Evolutionary conservation across 2,888 invertebrate genomes (phyloP).

Genomic region (Coenonympha arcania): DNA sequence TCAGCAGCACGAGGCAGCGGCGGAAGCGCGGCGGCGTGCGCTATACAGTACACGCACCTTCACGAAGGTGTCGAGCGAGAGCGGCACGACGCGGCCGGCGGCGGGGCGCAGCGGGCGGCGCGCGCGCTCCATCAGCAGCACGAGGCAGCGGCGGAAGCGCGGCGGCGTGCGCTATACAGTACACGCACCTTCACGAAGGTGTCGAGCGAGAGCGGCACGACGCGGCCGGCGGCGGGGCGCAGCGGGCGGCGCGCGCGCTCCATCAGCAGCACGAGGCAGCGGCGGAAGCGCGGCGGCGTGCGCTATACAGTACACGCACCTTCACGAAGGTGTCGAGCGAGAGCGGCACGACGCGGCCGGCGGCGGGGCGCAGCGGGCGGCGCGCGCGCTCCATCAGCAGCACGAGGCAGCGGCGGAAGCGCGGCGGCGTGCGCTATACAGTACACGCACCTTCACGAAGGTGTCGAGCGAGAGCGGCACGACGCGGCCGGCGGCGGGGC

Average conservation of each 20-base stretch:
- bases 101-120: conserved; percentile 33
- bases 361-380: conserved; percentile 39
- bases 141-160: conserved; percentile 45
- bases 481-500: conserved; percentile 57
- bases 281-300: conserved; percentile 35
- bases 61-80: conserved; percentile 70
- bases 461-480: conserved; percentile 69
- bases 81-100: conserved; percentile 63
- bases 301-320: too few relatives aligned
- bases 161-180: conserved; percentile 36
- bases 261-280: conserved; percentile 57
- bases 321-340: conserved; percentile 70
- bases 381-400: conserved; percentile 43
- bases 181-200: too few relatives aligned
- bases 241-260: conserved; percentile 1
- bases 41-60: too few relatives aligned
- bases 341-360: conserved; percentile 64
- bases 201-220: conserved; percentile 67
- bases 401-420: conserved; percentile 48
- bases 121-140: conserved; percentile 46
- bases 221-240: conserved; percentile 55
- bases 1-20: conserved; percentile 55
- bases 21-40: conserved; percentile 35
- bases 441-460: too few relatives aligned
- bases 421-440: conserved; percentile 34